Evolutionary conservation across 2,113 vertebrate species (phyloP).

Genomic region (Thunnus maccoyii): DNA sequence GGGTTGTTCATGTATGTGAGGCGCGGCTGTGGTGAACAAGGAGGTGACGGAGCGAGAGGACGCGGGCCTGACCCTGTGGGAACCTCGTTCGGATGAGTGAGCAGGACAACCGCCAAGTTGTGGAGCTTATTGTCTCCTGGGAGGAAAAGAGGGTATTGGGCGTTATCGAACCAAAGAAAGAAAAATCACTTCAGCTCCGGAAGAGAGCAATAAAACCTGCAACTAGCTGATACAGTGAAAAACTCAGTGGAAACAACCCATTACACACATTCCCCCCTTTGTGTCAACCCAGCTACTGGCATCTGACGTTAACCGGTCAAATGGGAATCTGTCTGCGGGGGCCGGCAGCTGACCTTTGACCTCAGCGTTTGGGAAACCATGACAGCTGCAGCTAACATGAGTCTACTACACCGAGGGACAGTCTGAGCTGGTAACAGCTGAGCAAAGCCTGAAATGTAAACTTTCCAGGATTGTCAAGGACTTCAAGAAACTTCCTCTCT

Average conservation of each 20-base stretch:
- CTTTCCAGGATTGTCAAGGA: constrained; percentile 27
- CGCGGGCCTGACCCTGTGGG: constrained; percentile 64
- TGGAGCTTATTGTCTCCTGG: constrained; percentile 56
- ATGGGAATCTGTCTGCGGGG: constrained; percentile 52
- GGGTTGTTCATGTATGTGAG: constrained; percentile 40
- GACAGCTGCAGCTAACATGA: constrained; percentile 70
- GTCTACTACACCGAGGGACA: constrained; percentile 29
- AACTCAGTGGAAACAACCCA: constrained; percentile 54
- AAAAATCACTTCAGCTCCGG: constrained; percentile 47
- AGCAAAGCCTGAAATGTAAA: constrained; percentile 76
- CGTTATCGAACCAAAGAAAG: neutral
- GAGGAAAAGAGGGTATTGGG: constrained; percentile 25
- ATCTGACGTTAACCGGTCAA: constrained; percentile 46
- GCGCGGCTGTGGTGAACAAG: constrained; percentile 66
- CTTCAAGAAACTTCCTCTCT: constrained; percentile 44
- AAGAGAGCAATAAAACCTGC: constrained; percentile 53
- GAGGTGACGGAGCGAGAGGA: constrained; percentile 50
- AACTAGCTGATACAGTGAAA: constrained; percentile 63
- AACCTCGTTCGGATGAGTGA: constrained; percentile 56
- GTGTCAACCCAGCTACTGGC: constrained; percentile 41
- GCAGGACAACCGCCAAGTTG: constrained; percentile 28
- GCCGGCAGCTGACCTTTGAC: constrained; percentile 66
- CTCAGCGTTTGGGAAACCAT: constrained; percentile 74
- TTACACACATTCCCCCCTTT: constrained; percentile 4
- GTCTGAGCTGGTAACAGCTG: constrained; percentile 71